A percentile compares a stretch with the other conserved stretches of the same genome.
phyloP scores from a whole-genome alignment of 1,140 invertebrate genomes.

The Micrasema minimum region DNA sequence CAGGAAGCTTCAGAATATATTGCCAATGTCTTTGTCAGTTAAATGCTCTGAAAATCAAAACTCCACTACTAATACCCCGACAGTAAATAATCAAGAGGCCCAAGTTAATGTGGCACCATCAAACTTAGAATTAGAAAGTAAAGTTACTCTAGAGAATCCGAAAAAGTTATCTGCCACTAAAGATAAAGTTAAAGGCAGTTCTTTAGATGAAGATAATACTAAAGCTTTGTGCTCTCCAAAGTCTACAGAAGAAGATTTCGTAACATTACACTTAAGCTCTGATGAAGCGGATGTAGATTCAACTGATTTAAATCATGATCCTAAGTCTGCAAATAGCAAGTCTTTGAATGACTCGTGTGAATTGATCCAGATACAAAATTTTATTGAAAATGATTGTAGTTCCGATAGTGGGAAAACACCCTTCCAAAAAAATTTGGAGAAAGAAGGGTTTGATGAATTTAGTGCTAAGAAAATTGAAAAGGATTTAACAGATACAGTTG shows the following conservation, averaged over 20 bases:
- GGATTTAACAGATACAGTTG: conserved; percentile 27
- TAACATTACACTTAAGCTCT: conserved; percentile 38
- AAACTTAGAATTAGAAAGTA: too few relatives aligned
- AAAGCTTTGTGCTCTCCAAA: too few relatives aligned
- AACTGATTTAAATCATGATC: neutral
- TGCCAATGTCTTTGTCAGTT: too few relatives aligned
- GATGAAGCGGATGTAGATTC: conserved; percentile 34
- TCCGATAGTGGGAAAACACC: conserved; percentile 23
- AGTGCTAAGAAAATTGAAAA: conserved; percentile 38
- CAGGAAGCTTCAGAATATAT: conserved; percentile 14
- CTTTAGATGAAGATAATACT: too few relatives aligned
- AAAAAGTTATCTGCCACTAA: neutral
- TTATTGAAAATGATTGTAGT: conserved; percentile 10
- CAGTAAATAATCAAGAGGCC: too few relatives aligned
- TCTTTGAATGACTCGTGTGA: neutral
- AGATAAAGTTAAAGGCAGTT: too few relatives aligned
- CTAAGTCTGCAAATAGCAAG: neutral
- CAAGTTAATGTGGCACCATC: too few relatives aligned
- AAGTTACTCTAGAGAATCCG: too few relatives aligned
- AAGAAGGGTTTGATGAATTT: conserved; percentile 34
- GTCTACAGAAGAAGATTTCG: conserved; percentile 31
- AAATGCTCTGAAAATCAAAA: too few relatives aligned
- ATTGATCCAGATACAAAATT: conserved; percentile 21
- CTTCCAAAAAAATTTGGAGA: conserved; percentile 46
- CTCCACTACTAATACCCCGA: too few relatives aligned